Percentiles rank a stretch among this genome's conserved stretches.
These are phyloP conservation scores for Tragelaphus scriptus DNA, from an alignment of 2,113 vertebrate genomes.

Conservation along the genomic window DNA sequence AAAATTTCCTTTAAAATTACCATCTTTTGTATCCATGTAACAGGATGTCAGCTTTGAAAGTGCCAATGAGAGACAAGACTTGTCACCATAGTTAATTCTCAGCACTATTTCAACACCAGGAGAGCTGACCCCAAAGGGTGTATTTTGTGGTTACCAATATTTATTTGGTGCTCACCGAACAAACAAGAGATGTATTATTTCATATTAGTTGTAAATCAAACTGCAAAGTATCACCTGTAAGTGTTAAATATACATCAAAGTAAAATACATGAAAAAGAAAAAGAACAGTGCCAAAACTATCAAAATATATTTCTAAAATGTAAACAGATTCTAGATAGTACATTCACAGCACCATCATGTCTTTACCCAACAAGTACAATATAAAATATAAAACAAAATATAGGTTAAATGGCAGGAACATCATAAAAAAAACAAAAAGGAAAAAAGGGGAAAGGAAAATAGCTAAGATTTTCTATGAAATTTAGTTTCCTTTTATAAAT, in stretches of 20 bases:
- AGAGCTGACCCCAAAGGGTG: slow-evolving; percentile 72
- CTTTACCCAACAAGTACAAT: neutral
- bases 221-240: slow-evolving; percentile 57
- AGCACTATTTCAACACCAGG: slow-evolving; percentile 81
- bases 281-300: neutral
- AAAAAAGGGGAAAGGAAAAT: neutral
- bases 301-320: slow-evolving; percentile 1
- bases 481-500: neutral
- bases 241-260: neutral
- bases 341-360: neutral
- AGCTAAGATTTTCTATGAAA: neutral
- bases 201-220: slow-evolving; percentile 74
- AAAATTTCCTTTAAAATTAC: slow-evolving; percentile 94
- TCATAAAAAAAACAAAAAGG: neutral
- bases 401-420: neutral
- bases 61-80: slow-evolving; percentile 84
- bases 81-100: slow-evolving; percentile 90
- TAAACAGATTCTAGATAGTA: neutral
- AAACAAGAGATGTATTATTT: slow-evolving; percentile 77
- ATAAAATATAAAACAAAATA: neutral
- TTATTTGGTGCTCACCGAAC: slow-evolving; percentile 79
- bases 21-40: slow-evolving; percentile 85
- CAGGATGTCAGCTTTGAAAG: slow-evolving; percentile 89
- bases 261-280: neutral
- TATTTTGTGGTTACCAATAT: slow-evolving; percentile 81